A percentile compares a stretch with the other conserved stretches of the same genome.
phyloP scores from a whole-genome alignment of 2,888 invertebrate genomes.

The Caenorhabditis sp. region DNA sequence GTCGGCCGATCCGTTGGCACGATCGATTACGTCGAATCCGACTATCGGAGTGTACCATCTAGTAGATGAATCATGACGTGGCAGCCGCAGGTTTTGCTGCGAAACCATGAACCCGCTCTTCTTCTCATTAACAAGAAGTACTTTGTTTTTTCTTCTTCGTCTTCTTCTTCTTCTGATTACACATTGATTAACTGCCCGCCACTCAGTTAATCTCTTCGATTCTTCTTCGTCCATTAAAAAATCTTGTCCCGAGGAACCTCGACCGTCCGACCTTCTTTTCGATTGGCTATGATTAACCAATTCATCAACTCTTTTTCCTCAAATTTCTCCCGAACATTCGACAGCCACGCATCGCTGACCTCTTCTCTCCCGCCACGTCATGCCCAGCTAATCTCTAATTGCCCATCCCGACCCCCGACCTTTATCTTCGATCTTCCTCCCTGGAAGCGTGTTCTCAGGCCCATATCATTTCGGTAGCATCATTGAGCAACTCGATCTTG shows the following conservation, averaged over 20 bases:
- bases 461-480: conserved; percentile 25
- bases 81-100: not conserved
- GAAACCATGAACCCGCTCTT: not conserved
- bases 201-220: not conserved
- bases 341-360: not conserved
- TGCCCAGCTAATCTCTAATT: not conserved
- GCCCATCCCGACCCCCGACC: not conserved
- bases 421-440: not conserved
- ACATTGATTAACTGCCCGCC: conserved; percentile 1
- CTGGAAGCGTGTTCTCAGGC: not conserved
- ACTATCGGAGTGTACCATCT: conserved; percentile 4
- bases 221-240: not conserved
- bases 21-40: not conserved
- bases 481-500: conserved; percentile 11
- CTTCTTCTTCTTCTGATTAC: not conserved
- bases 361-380: not conserved
- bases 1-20: not conserved
- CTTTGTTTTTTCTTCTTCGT: not conserved
- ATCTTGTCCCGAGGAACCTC: not conserved
- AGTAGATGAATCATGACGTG: conserved; percentile 1
- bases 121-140: not conserved
- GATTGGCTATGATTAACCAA: conserved; percentile 1
- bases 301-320: not conserved
- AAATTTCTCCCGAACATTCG: no score
- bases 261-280: not conserved